Evolutionary conservation across 2,797 vertebrate species (phyloP).

Genomic region (Erethizon dorsatum): DNA sequence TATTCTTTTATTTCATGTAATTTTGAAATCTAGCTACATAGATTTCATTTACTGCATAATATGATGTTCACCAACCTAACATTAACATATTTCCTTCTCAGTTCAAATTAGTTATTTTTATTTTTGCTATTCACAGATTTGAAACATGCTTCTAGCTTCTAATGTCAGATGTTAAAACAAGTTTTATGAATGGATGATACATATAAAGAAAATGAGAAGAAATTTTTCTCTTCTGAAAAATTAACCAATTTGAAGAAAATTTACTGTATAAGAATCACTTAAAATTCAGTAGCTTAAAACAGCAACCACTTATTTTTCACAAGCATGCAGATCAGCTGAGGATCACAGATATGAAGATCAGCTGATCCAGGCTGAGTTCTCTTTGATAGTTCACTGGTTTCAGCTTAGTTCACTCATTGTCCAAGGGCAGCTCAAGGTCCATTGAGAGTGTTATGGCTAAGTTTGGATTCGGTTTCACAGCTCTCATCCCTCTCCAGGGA

Average conservation of each 20-base stretch:
- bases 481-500: neutral
- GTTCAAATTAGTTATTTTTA: slow-evolving; percentile 48
- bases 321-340: neutral
- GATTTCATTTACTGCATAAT: neutral
- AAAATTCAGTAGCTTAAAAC: neutral
- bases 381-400: neutral
- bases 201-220: slow-evolving; percentile 4
- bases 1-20: neutral
- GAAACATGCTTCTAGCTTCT: neutral
- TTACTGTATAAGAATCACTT: neutral
- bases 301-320: neutral
- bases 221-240: slow-evolving; percentile 27
- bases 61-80: neutral
- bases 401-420: neutral
- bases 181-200: slow-evolving; percentile 43
- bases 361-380: neutral
- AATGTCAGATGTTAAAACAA: slow-evolving; percentile 7
- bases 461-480: neutral
- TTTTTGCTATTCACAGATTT: neutral
- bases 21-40: slow-evolving; percentile 6
- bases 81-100: neutral
- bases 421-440: neutral
- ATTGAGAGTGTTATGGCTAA: neutral
- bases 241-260: neutral
- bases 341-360: neutral